Base-by-base conservation (phyloP, 2,113 vertebrate genomes). In the Murina feae region DNA sequence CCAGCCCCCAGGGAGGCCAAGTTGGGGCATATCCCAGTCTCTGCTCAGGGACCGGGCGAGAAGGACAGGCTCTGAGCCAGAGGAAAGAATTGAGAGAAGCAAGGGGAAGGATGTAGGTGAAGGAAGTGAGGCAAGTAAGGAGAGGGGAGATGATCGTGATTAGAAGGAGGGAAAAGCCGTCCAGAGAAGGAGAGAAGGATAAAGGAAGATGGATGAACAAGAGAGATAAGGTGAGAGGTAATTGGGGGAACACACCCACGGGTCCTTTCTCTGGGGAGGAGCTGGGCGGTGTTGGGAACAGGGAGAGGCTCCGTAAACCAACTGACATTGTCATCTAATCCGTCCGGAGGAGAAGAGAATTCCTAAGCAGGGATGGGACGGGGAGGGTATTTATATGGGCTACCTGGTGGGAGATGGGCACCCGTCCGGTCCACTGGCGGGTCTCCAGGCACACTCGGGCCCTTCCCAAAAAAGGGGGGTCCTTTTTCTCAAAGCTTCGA, bases 301-400 rank as follows among this genome's bases (percentile, higher is more conserved):
- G 42, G 69, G 63, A 84, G 49, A 42, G 71, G 3, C 74, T 44
- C 49, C 3, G 1, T 10, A 74, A 80, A 39, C 69, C 71, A 84
- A 49, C 55, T 11, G 44, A 32, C 37, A 0, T 21, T 35, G 75
- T 60, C 60, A 74, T 68, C 53, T 75, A 60, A 69, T 76, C 92
- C 23, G 60, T 83, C 93, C 72, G 11, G 39, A 32, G 44, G 17
- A 60, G 32, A 74, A 49, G 44, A 25, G 1, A 23, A 18, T 47
- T 80, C 42, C 44, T 53, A 28, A 72, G 32, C 71, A 66, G 89
- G 74, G 88, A 25, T 3, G 32, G 93, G 68, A 49, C n/a, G 82
- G 93, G 51, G 89, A 86, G 96, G 95, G 92, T 97, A 97, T 96
- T 97, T 97, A 97, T 97, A 94, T 53, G 65, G 86, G 94, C 93